Base-by-base conservation (phyloP, 2,888 invertebrate species). In the Athalia cordata region DNA sequence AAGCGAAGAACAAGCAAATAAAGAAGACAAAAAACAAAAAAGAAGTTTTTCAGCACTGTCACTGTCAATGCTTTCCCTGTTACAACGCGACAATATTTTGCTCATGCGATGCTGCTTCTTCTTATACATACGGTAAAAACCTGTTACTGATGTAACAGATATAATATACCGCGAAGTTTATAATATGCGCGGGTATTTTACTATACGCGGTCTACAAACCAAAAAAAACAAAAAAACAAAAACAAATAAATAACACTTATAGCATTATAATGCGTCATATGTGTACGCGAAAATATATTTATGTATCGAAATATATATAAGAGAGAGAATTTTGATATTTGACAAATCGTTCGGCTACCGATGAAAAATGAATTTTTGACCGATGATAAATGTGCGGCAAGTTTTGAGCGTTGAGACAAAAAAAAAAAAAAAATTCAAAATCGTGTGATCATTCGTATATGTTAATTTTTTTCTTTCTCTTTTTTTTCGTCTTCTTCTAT, bases 101-200 rank as follows among this genome's bases (percentile, higher is more conserved):
- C 29, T 29, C 29, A 29, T 29, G 29, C 29, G 29, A 29, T 29
- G 29, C 55, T 55, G 49, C 8, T 59, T 45, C 8, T 59, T 45
- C n/a, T 57, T 43, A 72, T 65, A 9, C n/a, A 11, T 13, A 13
- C 11, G 13, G n/a, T 9, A 45, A 65, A 59, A 72, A 72, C 72
- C 72, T 72, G 72, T 72, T 72, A 72, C 72, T 15, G 13, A 72
- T 59, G 15, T 59, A n/a, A 45, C 4, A 59, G 57, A 57, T 13
- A 59, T 59, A 47, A 57, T 13, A 59, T 59, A 47, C 47, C 13
- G 29, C 59, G 47, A 29, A 55, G 55, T 52, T 59, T 62, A 55
- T 55, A n/a, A 29, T 55, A 55, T 55, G 55, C 55, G 55, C 68
- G 11, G 52, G 68, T n/a, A n/a, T 29, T 68, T 68, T 29, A n/a